Evolutionary conservation across 1,140 invertebrate genomes (phyloP).

Genomic region (Drosophila nigrodunni): DNA sequence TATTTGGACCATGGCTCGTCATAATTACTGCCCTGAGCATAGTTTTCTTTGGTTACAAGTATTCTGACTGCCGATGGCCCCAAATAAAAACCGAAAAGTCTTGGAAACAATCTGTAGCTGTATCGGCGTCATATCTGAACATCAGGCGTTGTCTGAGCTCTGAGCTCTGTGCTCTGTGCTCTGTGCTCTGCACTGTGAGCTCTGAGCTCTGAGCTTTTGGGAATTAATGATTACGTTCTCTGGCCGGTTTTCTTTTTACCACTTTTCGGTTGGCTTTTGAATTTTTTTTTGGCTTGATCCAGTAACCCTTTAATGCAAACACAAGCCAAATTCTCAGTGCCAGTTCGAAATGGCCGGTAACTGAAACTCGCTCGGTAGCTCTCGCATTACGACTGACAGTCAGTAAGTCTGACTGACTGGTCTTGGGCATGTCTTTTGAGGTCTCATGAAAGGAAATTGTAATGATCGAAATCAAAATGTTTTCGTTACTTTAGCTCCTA

Average conservation of each 20-base stretch:
- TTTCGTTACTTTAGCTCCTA: constrained; percentile 81
- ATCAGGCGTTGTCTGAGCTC: constrained; percentile 52
- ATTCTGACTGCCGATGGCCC: constrained; percentile 45
- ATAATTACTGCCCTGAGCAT: constrained; percentile 76
- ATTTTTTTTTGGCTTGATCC: constrained; percentile 61
- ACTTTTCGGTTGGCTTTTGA: too few species aligned
- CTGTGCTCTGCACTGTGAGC: constrained; percentile 23
- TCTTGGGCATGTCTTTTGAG: constrained; percentile 5
- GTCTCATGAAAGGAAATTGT: constrained; percentile 77
- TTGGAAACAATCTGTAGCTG: constrained; percentile 66
- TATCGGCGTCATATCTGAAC: constrained; percentile 51
- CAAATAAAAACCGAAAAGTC: constrained; percentile 24
- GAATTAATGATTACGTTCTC: constrained; percentile 76
- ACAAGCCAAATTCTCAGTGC: constrained; percentile 33
- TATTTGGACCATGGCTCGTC: constrained; percentile 73
- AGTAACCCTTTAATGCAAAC: constrained; percentile 74
- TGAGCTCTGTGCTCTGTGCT: constrained; percentile 32
- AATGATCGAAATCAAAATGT: constrained; percentile 83
- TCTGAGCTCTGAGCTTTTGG: constrained; percentile 51
- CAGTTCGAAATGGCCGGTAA: constrained; percentile 11
- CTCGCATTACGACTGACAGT: constrained; percentile 37
- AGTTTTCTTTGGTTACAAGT: constrained; percentile 13
- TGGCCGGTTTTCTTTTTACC: constrained; percentile 30
- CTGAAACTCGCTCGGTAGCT: constrained; percentile 70
- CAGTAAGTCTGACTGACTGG: constrained; percentile 23